Evolutionary conservation across 2,113 vertebrate species (phyloP).

Genomic region (Guaruba guarouba): DNA sequence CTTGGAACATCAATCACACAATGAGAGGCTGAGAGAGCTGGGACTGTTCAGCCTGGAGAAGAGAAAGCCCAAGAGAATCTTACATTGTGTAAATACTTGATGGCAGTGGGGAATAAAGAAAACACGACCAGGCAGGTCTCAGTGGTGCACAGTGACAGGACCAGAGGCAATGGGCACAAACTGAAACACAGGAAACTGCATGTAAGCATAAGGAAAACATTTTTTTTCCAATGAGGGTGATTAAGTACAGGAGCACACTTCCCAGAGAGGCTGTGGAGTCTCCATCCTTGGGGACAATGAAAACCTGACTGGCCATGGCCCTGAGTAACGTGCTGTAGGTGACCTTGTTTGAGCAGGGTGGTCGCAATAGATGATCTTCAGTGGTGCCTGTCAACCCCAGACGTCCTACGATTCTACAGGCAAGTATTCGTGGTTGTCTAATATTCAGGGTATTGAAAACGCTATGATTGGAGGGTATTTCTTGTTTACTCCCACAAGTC

Average conservation of each 20-base stretch:
- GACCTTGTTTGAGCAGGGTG: background rate
- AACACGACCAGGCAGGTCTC: background rate
- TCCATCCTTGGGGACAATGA: background rate
- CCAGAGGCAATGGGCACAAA: background rate
- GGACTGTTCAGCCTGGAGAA: background rate
- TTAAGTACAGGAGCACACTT: background rate
- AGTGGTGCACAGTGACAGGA: background rate
- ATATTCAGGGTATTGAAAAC: background rate
- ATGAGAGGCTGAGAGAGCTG: background rate
- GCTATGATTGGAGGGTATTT: background rate
- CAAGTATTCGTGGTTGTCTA: background rate
- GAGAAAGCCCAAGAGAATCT: background rate
- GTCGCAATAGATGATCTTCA: background rate
- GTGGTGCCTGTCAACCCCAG: background rate
- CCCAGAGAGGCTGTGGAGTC: background rate
- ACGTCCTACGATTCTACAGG: background rate
- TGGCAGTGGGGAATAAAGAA: background rate
- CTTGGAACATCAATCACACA: background rate
- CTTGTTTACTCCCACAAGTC: background rate
- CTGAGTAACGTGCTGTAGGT: background rate
- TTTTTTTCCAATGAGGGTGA: background rate
- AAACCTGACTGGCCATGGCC: background rate
- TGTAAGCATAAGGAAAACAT: background rate
- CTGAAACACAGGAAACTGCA: background rate
- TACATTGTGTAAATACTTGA: background rate